A percentile compares a stretch with the other conserved stretches of the same genome.
phyloP scores from a whole-genome alignment of 2,888 invertebrate genomes.

The Drosophila ezoana region DNA sequence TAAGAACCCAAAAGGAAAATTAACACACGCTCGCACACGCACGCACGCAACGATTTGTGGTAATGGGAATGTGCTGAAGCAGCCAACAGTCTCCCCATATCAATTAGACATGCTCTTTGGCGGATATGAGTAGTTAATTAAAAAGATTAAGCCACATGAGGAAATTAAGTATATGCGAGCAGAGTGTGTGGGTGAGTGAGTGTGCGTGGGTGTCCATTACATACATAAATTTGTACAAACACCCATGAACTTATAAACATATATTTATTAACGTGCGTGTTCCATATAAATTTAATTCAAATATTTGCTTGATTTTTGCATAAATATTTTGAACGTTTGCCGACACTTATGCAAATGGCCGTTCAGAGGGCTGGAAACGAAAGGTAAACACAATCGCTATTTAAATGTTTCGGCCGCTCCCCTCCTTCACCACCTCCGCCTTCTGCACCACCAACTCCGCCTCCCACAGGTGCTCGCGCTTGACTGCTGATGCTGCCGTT shows the following conservation, averaged over 20 bases:
- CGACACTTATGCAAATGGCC: slow-evolving; percentile 61
- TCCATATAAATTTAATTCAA: slow-evolving; percentile 36
- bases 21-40: slow-evolving; percentile 16
- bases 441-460: background rate
- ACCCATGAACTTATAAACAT: background rate
- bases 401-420: slow-evolving; percentile 16
- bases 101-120: slow-evolving; percentile 69
- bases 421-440: background rate
- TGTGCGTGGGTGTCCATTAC: slow-evolving; percentile 11
- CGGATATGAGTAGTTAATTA: slow-evolving; percentile 80
- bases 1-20: slow-evolving; percentile 51
- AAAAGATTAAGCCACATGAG: slow-evolving; percentile 67
- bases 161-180: slow-evolving; percentile 38
- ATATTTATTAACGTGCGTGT: background rate
- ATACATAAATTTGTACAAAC: slow-evolving; percentile 13
- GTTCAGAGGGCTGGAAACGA: slow-evolving; percentile 11
- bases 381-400: slow-evolving; percentile 41
- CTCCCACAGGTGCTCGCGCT: slow-evolving; percentile 19
- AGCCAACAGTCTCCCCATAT: slow-evolving; percentile 44
- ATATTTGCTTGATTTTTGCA: slow-evolving; percentile 39
- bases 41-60: slow-evolving; percentile 30
- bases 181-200: background rate
- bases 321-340: slow-evolving; percentile 46
- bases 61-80: slow-evolving; percentile 25
- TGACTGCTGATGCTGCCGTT: slow-evolving; percentile 34